phyloP scores from a whole-genome alignment of 1,140 invertebrate species.

The Apis cerana region DNA sequence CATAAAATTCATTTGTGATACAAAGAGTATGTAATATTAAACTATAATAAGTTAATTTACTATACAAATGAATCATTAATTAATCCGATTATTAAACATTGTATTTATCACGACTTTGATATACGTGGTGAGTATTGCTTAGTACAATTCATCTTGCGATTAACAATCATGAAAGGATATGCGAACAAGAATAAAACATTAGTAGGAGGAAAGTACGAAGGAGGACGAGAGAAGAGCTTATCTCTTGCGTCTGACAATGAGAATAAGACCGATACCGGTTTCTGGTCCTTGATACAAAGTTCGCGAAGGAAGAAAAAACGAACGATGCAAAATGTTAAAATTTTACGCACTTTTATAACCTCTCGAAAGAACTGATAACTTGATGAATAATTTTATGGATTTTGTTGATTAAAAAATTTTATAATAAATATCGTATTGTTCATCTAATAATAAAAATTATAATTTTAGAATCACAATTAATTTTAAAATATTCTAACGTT shows the following conservation, averaged over 20 bases:
- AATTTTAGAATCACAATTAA: too few relatives aligned
- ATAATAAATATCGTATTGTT: too few relatives aligned
- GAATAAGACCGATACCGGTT: constrained; percentile 39
- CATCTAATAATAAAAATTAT: too few relatives aligned
- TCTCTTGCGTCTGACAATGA: constrained; percentile 4
- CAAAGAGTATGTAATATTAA: too few relatives aligned
- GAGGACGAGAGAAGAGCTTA: constrained; percentile 9
- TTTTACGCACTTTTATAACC: background rate
- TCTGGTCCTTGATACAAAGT: constrained; percentile 27
- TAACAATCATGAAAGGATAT: constrained; percentile 9
- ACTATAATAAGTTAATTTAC: too few relatives aligned
- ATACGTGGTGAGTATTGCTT: background rate
- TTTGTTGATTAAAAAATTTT: too few relatives aligned
- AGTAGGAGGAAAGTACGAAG: background rate
- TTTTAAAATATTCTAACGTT: too few relatives aligned
- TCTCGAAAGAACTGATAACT: background rate
- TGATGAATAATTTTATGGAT: background rate
- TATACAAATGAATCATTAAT: too few relatives aligned
- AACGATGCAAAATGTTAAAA: background rate
- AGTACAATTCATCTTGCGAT: background rate
- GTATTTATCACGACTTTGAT: background rate
- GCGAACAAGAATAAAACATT: constrained; percentile 4
- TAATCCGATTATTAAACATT: background rate
- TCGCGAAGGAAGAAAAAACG: background rate
- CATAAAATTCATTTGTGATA: too few relatives aligned